Evolutionary conservation across 2,888 invertebrate genomes (phyloP).

Genomic region (Zonitis immaculata): DNA sequence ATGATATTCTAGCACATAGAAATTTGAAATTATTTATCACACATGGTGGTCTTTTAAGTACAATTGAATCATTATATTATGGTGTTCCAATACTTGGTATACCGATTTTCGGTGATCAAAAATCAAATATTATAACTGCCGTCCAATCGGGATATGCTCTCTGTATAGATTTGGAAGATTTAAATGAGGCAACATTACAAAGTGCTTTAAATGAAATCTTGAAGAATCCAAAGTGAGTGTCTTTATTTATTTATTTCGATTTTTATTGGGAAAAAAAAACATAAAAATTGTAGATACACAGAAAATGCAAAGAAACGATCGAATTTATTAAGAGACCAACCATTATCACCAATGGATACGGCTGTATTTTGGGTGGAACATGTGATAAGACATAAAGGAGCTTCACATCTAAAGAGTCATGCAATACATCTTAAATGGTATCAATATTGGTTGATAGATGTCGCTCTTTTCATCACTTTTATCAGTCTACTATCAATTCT

Average conservation of each 20-base stretch:
- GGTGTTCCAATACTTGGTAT: constrained; percentile 53
- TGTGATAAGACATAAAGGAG: constrained; percentile 32
- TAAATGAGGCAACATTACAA: constrained; percentile 45
- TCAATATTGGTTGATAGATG: constrained; percentile 31
- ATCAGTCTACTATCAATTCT: background rate
- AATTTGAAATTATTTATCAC: constrained; percentile 56
- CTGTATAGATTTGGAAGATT: constrained; percentile 42
- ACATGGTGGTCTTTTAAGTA: constrained; percentile 56
- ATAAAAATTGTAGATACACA: constrained; percentile 23
- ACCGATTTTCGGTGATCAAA: constrained; percentile 53
- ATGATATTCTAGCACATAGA: constrained; percentile 48
- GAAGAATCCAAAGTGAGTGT: constrained; percentile 16
- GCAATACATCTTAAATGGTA: constrained; percentile 28
- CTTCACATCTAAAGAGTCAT: constrained; percentile 28
- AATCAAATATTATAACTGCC: constrained; percentile 48
- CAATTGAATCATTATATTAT: constrained; percentile 53
- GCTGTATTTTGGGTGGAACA: constrained; percentile 37
- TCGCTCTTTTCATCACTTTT: constrained; percentile 16
- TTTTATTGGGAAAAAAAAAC: background rate
- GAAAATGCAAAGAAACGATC: constrained; percentile 27
- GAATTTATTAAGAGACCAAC: constrained; percentile 27
- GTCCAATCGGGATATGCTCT: constrained; percentile 47
- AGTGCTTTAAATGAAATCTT: constrained; percentile 31
- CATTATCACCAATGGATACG: constrained; percentile 28
- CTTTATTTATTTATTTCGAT: background rate